Evolutionary conservation across 2,797 vertebrate species (phyloP), one percentile per base, ranked within the genome.

Genomic region (Neopelma chrysocephalum): DNA sequence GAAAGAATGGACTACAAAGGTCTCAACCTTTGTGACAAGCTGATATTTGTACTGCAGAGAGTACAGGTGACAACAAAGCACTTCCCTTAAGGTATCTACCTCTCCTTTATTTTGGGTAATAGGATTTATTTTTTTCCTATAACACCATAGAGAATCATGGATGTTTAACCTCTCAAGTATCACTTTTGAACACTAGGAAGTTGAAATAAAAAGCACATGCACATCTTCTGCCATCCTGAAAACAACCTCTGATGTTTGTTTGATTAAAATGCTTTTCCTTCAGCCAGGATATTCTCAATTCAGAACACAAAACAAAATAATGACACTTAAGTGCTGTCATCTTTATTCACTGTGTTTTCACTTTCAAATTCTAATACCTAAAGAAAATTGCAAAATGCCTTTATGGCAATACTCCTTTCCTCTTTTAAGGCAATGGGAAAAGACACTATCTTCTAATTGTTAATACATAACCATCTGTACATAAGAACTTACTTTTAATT

Each of bases 1-100:
- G 36, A 25, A 66, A 84, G 60, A 85, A 90, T 40, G 72, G 66
- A 72, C 85, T 86, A 90, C 75, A 90, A 77, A 78, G 86, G 93
- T 82, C 94, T 93, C 93, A 82, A 79, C 75, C 83, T 94, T 68
- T 73, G 73, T 88, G 92, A 90, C 78, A 89, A 75, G 69, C 53
- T 48, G 69, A 3, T 93, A 94, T 86, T 61, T 90, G 83, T 71
- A 88, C 62, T 11, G 12, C 53, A 45, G 56, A 53, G 80, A 79
- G 57, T 9, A 54, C 1, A 78, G 90, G 80, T 91, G 94, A 96
- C 92, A 96, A 89, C 51, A 82, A 93, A 91, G 54, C 19, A 82
- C 69, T 69, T 85, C 82, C 87, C 82, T 78, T 72, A 94, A 96
- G 76, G 77, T 62, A 90, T 75, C 69, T 79, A 73, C 62, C 54